Evolutionary conservation across 2,888 invertebrate species (phyloP), one percentile per base, ranked within the genome.

Genomic region (Antheraea yamamai): DNA sequence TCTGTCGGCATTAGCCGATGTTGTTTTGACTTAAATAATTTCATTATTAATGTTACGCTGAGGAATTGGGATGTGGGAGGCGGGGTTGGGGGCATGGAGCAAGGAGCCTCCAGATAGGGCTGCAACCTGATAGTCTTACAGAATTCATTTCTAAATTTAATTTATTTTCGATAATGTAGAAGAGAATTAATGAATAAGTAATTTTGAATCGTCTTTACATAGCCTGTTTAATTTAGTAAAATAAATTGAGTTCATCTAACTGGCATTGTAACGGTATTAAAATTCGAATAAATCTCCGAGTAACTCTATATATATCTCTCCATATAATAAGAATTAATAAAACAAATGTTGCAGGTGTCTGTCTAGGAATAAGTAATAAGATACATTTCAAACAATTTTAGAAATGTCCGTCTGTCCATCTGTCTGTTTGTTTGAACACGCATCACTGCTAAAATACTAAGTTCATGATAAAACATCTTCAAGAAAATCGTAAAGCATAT

Each of bases 21-120:
- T 70, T 70, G 70, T 70, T 39, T 70, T 70, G 70, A 39, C 70
- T 70, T 70, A 70, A 70, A 70, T 70, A 35, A 70, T 70, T 70
- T 39, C 70, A 70, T 70, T 70, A 70, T 70, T 70, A 39, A 70
- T 70, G 39, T 70, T 70, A 70, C 39, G 39, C 70, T 8, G 70
- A 39, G 70, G 39, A 39, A 39, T 39, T 70, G n/a, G 35, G 2
- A 4, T 35, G 20, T 14, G 35, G 70, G 14, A 20, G 70, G 20
- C 12, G 39, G 6, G 20, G 39, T 2, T 10, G 4, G 39, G 39
- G 39, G 70, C 7, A n/a, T 1, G 39, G 39, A 39, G 7, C 20
- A 18, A 20, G 68, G 35, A 39, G 39, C 4, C 18, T 20, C 20
- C 70, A 39, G n/a, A 39, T n/a, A 70, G 70, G 70, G 70, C 8